Conservation (phyloP, 2,113 vertebrate species). For the Panurus biarmicus region DNA sequence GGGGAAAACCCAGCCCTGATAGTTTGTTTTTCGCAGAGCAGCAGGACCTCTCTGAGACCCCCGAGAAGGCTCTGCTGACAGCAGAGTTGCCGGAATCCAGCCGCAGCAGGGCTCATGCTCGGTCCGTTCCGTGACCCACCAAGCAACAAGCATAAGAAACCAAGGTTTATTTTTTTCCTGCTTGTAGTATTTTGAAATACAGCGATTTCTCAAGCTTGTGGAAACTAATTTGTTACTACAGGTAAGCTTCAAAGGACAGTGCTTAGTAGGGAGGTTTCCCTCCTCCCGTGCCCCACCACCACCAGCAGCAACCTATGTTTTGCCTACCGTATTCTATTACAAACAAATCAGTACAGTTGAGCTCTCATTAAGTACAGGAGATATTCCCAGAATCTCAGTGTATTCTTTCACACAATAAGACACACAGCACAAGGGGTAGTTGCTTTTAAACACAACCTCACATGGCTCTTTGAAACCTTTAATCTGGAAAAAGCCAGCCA, state of each 20-base stretch:
- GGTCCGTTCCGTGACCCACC: accelerated
- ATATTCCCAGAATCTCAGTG: neutral
- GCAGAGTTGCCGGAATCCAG: neutral
- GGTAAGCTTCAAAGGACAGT: neutral
- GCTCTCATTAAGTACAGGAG: neutral
- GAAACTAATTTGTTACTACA: neutral
- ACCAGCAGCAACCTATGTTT: neutral
- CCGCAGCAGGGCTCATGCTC: accelerated
- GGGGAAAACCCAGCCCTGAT: neutral
- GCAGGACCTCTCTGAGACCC: neutral
- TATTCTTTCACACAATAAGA: conserved; percentile 24
- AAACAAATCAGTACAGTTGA: neutral
- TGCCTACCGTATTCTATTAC: conserved; percentile 9
- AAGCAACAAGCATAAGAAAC: neutral
- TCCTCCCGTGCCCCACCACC: neutral
- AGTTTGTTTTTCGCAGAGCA: neutral
- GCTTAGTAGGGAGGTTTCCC: neutral
- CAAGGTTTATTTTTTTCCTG: neutral
- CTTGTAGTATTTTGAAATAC: neutral
- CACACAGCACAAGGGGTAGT: neutral
- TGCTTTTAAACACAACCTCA: neutral
- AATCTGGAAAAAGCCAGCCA: neutral
- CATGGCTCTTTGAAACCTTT: neutral
- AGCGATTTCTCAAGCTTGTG: neutral
- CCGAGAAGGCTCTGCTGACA: neutral